phyloP scores from a whole-genome alignment of 2,888 invertebrate species.

The Brassicogethes aeneus region DNA sequence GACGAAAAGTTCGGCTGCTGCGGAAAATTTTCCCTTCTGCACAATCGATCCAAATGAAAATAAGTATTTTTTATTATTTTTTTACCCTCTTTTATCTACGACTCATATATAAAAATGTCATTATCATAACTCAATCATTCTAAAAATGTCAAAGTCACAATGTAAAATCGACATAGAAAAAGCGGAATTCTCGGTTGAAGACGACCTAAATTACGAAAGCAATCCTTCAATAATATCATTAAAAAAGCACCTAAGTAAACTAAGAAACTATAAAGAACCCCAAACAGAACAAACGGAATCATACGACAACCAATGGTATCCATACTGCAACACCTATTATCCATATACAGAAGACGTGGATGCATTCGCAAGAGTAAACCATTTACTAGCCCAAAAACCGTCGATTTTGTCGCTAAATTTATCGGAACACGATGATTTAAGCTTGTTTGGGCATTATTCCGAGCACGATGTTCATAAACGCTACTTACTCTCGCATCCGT shows the following conservation, averaged over 20 bases:
- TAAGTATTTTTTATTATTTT: conserved; percentile 70
- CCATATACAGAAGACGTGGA: conserved; percentile 40
- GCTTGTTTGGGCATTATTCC: conserved; percentile 35
- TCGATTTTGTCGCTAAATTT: background rate
- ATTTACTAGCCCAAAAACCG: conserved; percentile 22
- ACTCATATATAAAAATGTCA: too few relatives aligned
- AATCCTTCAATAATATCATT: background rate
- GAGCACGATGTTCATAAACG: conserved; percentile 46
- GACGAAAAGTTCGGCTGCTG: conserved; percentile 94
- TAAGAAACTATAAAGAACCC: background rate
- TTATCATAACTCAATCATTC: too few relatives aligned
- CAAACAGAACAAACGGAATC: conserved; percentile 1
- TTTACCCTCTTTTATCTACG: too few relatives aligned
- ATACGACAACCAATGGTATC: conserved; percentile 26
- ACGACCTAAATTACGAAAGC: background rate
- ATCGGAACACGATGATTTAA: background rate
- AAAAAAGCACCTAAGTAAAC: background rate
- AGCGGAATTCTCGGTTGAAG: background rate
- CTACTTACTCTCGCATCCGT: conserved; percentile 45
- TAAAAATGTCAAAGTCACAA: background rate
- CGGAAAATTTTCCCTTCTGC: conserved; percentile 99
- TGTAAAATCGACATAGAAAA: background rate
- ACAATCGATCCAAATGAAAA: conserved; percentile 99
- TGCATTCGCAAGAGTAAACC: conserved; percentile 34
- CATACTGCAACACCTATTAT: conserved; percentile 40